A percentile compares a stretch with the other conserved stretches of the same genome.
Evolutionary conservation across 2,113 vertebrate genomes (phyloP).

Genomic region (Burhinus oedicnemus): DNA sequence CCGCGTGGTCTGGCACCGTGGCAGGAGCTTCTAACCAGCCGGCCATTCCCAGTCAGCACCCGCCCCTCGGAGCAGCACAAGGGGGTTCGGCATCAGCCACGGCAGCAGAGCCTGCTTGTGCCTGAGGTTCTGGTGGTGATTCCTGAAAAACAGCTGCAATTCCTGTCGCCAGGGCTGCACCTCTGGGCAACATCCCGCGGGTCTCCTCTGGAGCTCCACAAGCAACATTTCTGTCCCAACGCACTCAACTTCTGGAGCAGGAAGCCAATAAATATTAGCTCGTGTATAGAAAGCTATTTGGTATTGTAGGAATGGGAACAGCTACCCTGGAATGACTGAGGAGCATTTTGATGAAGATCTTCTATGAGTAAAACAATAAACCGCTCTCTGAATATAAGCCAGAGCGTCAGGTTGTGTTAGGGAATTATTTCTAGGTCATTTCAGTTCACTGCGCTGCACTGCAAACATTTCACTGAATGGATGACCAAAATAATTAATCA

Average conservation of each 20-base stretch:
- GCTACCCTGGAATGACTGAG: background rate
- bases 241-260: background rate
- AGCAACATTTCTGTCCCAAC: background rate
- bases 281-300: background rate
- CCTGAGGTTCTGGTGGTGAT: background rate
- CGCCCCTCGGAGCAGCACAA: background rate
- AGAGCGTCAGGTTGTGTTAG: background rate
- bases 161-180: background rate
- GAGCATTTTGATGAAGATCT: background rate
- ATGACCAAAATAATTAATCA: conserved; percentile 50
- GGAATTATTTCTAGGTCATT: conserved; percentile 37
- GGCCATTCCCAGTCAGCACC: too few species aligned
- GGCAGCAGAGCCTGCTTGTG: accelerated
- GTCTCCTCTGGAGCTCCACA: background rate
- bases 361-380: background rate
- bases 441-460: background rate
- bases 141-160: background rate
- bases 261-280: background rate
- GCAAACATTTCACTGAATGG: background rate
- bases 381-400: background rate
- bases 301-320: background rate
- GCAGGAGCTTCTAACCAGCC: background rate
- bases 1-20: background rate
- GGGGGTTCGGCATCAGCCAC: background rate
- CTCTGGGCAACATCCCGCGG: accelerated